phyloP scores from a whole-genome alignment of 2,113 vertebrate genomes.

The Istiophorus platypterus region DNA sequence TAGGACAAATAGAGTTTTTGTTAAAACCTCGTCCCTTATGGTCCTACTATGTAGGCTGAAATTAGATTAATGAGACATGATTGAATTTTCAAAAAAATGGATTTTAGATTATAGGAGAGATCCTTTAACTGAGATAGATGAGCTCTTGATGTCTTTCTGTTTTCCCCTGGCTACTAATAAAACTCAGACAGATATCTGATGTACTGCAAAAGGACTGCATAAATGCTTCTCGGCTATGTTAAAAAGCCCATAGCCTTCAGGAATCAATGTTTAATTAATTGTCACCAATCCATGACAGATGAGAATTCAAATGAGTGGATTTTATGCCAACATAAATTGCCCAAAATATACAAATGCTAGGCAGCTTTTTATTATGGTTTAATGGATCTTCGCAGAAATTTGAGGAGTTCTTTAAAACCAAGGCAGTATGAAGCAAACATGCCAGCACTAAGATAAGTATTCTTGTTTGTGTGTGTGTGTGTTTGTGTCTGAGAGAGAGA shows the following conservation, averaged over 20 bases:
- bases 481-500: not conserved
- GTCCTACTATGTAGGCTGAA: not conserved
- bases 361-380: conserved; percentile 52
- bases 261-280: conserved; percentile 71
- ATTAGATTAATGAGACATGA: conserved; percentile 16
- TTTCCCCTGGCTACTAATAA: conserved; percentile 15
- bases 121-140: conserved; percentile 5
- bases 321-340: conserved; percentile 30
- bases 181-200: conserved; percentile 21
- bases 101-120: not conserved
- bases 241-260: conserved; percentile 38
- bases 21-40: not conserved
- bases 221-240: conserved; percentile 27
- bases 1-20: conserved; percentile 3
- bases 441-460: not conserved
- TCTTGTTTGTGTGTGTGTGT: not conserved
- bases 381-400: conserved; percentile 49
- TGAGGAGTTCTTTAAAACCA: conserved; percentile 52
- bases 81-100: not conserved
- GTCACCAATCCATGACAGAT: conserved; percentile 63
- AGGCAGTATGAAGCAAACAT: conserved; percentile 32
- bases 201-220: conserved; percentile 23
- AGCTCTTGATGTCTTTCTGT: not conserved
- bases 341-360: conserved; percentile 49
- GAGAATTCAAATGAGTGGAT: conserved; percentile 62